phyloP scores from a whole-genome alignment of 2,113 vertebrate species.

The Nicator chloris region DNA sequence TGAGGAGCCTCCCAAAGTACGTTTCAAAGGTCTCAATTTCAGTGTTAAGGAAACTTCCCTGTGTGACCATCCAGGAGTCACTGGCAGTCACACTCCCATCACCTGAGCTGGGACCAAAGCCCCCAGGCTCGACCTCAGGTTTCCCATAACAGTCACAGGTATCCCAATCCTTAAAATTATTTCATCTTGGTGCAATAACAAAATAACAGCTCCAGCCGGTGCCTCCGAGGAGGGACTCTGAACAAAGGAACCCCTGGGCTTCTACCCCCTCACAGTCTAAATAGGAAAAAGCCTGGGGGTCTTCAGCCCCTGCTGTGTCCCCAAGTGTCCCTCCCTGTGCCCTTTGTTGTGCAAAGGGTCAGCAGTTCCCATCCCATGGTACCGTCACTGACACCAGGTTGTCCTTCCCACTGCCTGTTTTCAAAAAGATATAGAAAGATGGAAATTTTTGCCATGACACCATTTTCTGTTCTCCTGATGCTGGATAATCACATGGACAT shows the following conservation, averaged over 20 bases:
- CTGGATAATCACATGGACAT: neutral
- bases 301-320: neutral
- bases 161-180: neutral
- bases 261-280: neutral
- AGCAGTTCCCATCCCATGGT: neutral
- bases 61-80: neutral
- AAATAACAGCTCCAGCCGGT: neutral
- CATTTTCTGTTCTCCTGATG: neutral
- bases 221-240: fast-evolving
- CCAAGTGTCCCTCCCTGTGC: neutral
- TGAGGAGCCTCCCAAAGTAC: neutral
- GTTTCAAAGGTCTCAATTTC: neutral
- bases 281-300: neutral
- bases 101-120: neutral
- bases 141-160: neutral
- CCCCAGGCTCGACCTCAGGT: fast-evolving
- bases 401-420: neutral
- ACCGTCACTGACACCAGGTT: fast-evolving
- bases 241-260: neutral
- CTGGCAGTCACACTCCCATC: neutral
- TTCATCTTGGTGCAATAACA: neutral
- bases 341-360: neutral
- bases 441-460: neutral
- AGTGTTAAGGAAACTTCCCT: neutral
- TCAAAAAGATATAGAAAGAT: fast-evolving